Evolutionary conservation across 2,888 invertebrate genomes (phyloP), one percentile per base, ranked within the genome.

Genomic region (Leptopterna dolabrata): DNA sequence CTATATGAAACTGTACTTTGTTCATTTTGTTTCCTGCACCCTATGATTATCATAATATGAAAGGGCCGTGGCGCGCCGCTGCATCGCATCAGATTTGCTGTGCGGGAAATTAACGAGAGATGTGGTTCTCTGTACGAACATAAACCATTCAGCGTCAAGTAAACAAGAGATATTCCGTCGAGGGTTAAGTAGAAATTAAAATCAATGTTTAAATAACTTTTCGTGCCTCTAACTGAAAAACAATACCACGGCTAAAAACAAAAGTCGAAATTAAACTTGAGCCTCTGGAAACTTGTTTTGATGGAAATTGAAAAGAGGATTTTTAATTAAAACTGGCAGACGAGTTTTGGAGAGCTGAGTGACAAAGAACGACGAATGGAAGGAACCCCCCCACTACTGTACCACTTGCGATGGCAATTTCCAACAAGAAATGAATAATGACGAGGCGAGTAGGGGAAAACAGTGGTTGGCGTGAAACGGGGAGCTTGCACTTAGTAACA

Each of bases 351-450:
- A 19, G 63, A 24, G 63, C 19, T 63, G 63, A 63, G 27, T 63
- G 63, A 63, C 63, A 63, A 63, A 63, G 63, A 63, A 63, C 24
- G 63, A 63, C 63, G 63, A 63, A 63, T 63, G 27, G 27, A 63
- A 19, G 63, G 63, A 51, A 27, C 7, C 24, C 63, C 27, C 19
- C n/a, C 11, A 11, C n/a, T n/a, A n/a, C n/a, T n/a, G n/a, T n/a
- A n/a, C 63, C 63, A 7, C 24, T 27, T 9, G 63, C 24, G 16
- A 24, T 24, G 63, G 63, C 63, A 63, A 63, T 63, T 63, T 24
- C 63, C 24, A 63, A 63, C 63, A 63, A 63, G 63, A 63, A 63
- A 63, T 63, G 63, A 63, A 63, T 63, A 63, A 63, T 63, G 63
- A 24, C 27, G 63, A 6, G 11, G 63, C 0, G 24, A 13, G 2